Base-by-base conservation (phyloP, 2,113 vertebrate genomes). In the Trinectes maculatus region DNA sequence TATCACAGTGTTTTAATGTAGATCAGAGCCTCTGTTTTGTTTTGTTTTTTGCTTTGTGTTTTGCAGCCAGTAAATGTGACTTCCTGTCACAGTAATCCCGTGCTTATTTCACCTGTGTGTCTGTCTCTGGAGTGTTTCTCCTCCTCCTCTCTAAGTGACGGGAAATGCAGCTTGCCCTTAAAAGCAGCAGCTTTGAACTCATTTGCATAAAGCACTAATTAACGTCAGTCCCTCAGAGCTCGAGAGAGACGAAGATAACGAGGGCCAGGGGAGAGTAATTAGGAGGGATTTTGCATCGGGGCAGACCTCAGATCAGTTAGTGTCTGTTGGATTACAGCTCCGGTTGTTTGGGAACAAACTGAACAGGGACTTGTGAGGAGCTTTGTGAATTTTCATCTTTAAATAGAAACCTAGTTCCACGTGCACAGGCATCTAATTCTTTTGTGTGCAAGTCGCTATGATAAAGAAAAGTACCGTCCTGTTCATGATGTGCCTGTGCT, bases 201-300 rank as follows among this genome's bases (percentile, higher is more conserved):
- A 88, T 91, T 89, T 89, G 74, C 84, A 87, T 89, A 57, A 85
- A 82, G 71, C 53, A 47, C 65, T 87, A 87, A 89, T 89, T 89
- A 89, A 74, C 55, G 82, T 89, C 85, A 84, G 73, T 86, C 67
- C 59, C 68, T 75, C 73, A 44, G 65, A 72, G 60, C 87, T 88
- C 68, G 37, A 53, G 77, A 79, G 76, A 73, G 60, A 79, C 18
- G 6, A 24, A 47, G 60, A 70, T 82, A 75, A 87, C 71, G n/a
- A 89, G 74, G 63, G 51, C 74, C 61, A 31, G 26, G 44, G 58
- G 48, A 68, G 77, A 74, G 73, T 86, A 81, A 81, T 85, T 85
- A 83, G 42, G 42, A 58, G 53, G 51, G 55, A 39, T 68, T 79
- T 67, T 51, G 28, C 59, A 51, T 34, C 75, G 28, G 52, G 56